These are phyloP conservation scores for Halictus quadricinctus DNA, from an alignment of 2,888 invertebrate genomes.

Conservation along the genomic window DNA sequence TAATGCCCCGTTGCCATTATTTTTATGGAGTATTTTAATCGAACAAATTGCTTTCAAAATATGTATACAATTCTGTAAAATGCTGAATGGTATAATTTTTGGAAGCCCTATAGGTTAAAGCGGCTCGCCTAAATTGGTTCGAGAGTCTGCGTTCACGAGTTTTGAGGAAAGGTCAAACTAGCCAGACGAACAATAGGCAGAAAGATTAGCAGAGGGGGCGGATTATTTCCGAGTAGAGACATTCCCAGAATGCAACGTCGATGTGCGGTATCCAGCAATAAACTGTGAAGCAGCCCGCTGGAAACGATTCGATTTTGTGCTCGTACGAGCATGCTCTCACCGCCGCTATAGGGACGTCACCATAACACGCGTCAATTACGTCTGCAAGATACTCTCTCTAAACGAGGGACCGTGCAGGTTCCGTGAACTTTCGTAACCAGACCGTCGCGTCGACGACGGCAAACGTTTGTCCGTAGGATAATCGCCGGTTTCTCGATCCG, in stretches of 20 bases:
- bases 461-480: constrained; percentile 37
- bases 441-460: background rate
- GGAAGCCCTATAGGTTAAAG: background rate
- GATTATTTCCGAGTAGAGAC: constrained; percentile 42
- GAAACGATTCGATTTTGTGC: constrained; percentile 64
- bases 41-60: too few species aligned
- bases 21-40: too few species aligned
- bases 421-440: constrained; percentile 18
- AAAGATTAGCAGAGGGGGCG: background rate
- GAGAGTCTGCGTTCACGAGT: background rate
- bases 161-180: too few species aligned
- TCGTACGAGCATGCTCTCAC: constrained; percentile 57
- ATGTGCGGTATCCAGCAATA: constrained; percentile 59
- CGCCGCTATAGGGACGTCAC: constrained; percentile 52
- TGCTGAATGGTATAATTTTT: background rate
- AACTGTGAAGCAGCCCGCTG: constrained; percentile 57
- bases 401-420: constrained; percentile 1
- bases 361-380: constrained; percentile 62
- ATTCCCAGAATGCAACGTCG: constrained; percentile 55
- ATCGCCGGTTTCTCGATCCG: constrained; percentile 10
- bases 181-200: background rate
- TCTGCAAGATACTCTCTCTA: constrained; percentile 46
- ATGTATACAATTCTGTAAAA: too few species aligned
- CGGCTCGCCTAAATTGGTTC: background rate
- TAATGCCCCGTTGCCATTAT: too few species aligned